Percentiles rank a stretch among this genome's conserved stretches.
Evolutionary conservation across 2,797 vertebrate genomes (phyloP).

Genomic region (Mormyrops attenuatus): DNA sequence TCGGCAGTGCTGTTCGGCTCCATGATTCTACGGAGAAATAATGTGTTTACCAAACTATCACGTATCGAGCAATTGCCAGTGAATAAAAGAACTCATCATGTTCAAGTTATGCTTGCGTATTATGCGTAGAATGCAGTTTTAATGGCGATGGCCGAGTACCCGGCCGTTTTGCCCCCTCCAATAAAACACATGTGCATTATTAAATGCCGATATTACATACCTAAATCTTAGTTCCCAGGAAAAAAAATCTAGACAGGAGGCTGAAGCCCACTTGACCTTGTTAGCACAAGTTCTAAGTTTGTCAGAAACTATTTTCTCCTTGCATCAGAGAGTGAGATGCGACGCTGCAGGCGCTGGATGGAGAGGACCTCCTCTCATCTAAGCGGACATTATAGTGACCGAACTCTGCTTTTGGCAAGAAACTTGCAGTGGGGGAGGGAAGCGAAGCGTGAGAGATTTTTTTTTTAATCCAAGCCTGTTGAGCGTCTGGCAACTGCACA

Average conservation of each 20-base stretch:
- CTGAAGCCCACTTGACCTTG: slow-evolving; percentile 14
- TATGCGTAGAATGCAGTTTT: background rate
- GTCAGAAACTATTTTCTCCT: slow-evolving; percentile 51
- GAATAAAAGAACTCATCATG: background rate
- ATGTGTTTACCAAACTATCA: slow-evolving; percentile 9
- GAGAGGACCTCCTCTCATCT: slow-evolving; percentile 17
- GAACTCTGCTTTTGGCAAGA: background rate
- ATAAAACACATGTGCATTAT: background rate
- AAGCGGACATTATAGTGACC: slow-evolving; percentile 22
- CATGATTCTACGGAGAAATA: slow-evolving; percentile 43
- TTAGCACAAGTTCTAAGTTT: slow-evolving; percentile 14
- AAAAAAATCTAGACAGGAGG: background rate
- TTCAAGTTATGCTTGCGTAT: background rate
- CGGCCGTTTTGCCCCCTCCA: background rate
- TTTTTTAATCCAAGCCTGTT: slow-evolving; percentile 13
- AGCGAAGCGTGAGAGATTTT: slow-evolving; percentile 15
- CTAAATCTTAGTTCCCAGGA: background rate
- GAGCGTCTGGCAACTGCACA: slow-evolving; percentile 19
- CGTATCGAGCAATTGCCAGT: background rate
- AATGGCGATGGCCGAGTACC: background rate
- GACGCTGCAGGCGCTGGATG: slow-evolving; percentile 28
- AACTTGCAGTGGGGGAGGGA: slow-evolving; percentile 15
- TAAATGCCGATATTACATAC: background rate
- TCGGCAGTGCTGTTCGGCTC: slow-evolving; percentile 44
- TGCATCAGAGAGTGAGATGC: slow-evolving; percentile 44